These are phyloP conservation scores for Dexiosoma caninum DNA, from an alignment of 2,888 invertebrate genomes.

Conservation along the genomic window DNA sequence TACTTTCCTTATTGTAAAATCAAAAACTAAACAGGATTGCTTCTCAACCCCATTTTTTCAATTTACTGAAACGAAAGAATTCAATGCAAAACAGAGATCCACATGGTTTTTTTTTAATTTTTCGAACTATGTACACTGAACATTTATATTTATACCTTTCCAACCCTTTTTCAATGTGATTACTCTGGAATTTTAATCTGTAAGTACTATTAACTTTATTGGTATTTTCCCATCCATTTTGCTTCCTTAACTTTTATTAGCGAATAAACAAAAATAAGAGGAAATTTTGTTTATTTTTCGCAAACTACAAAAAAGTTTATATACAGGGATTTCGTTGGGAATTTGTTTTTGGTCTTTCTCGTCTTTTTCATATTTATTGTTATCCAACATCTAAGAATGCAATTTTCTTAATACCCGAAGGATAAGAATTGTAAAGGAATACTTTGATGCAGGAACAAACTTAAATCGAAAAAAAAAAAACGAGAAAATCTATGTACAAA, in stretches of 20 bases:
- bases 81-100: too few species aligned
- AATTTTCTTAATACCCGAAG: slow-evolving; percentile 63
- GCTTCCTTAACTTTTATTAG: neutral
- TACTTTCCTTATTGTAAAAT: too few species aligned
- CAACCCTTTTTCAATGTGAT: slow-evolving; percentile 35
- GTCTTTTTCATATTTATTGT: slow-evolving; percentile 14
- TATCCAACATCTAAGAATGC: slow-evolving; percentile 50
- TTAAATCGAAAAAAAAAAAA: slow-evolving; percentile 17
- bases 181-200: neutral
- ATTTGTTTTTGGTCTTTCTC: slow-evolving; percentile 22
- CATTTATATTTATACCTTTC: slow-evolving; percentile 1
- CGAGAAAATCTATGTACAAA: neutral
- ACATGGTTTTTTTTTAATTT: too few species aligned
- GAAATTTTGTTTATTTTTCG: slow-evolving; percentile 49
- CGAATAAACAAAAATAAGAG: too few species aligned
- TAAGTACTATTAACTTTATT: slow-evolving; percentile 28
- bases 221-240: neutral
- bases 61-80: too few species aligned
- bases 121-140: too few species aligned
- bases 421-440: slow-evolving; percentile 53
- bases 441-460: slow-evolving; percentile 52
- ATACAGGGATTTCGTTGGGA: slow-evolving; percentile 35
- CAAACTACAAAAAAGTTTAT: slow-evolving; percentile 41
- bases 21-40: too few species aligned
- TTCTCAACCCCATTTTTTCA: too few species aligned